Conservation (phyloP, 2,888 invertebrate genomes). For the Busseola fusca region DNA sequence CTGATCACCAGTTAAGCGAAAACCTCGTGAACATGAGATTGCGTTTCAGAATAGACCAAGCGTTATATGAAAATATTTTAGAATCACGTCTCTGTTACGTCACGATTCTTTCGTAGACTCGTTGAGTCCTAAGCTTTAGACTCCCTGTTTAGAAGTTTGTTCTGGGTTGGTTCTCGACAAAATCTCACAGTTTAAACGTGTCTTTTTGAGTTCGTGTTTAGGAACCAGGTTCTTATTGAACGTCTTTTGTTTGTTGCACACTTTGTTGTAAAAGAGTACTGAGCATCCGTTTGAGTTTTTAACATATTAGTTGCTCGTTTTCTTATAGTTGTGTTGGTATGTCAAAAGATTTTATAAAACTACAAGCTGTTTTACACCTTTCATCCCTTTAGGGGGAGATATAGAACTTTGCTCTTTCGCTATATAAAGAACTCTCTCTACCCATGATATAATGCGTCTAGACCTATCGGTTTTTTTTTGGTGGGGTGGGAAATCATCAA, state of each 20-base stretch:
- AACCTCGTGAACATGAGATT: conserved; percentile 29
- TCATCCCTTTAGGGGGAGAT: not conserved
- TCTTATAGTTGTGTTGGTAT: conserved; percentile 5
- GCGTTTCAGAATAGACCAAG: conserved; percentile 34
- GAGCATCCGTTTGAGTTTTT: conserved; percentile 31
- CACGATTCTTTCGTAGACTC: conserved; percentile 36
- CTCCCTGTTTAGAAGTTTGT: conserved; percentile 39
- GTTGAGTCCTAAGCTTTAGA: conserved; percentile 43
- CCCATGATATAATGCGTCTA: too few relatives aligned
- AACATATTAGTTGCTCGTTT: conserved; percentile 7
- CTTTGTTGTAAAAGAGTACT: conserved; percentile 34
- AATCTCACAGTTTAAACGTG: conserved; percentile 47
- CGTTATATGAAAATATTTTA: conserved; percentile 34
- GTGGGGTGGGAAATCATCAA: too few relatives aligned
- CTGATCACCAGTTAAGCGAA: conserved; percentile 23
- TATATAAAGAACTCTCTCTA: not conserved
- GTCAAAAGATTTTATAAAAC: not conserved
- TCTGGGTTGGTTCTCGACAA: conserved; percentile 30
- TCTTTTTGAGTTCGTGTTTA: conserved; percentile 51
- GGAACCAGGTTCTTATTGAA: conserved; percentile 34
- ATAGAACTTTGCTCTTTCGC: not conserved
- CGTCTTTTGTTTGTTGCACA: conserved; percentile 45
- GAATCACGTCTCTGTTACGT: conserved; percentile 44
- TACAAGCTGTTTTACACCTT: not conserved
- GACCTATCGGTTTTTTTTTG: too few relatives aligned